Evolutionary conservation across 2,113 vertebrate species (phyloP).

Genomic region (Lanius collurio): DNA sequence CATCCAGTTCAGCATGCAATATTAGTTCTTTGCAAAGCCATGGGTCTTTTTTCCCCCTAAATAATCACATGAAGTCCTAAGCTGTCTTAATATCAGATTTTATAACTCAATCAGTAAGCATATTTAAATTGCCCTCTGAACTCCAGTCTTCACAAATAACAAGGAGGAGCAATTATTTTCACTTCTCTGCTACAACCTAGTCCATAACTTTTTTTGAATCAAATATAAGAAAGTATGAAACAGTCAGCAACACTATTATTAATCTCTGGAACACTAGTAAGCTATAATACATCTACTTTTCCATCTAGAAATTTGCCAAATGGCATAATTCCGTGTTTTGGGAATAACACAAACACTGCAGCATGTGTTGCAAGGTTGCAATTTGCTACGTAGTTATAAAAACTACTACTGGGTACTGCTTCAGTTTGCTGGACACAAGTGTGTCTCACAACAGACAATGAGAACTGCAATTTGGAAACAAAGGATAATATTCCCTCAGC

Average conservation of each 20-base stretch:
- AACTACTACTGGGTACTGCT: neutral
- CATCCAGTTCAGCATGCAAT: slow-evolving; percentile 1
- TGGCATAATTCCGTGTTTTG: neutral
- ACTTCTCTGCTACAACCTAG: neutral
- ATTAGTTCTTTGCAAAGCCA: slow-evolving; percentile 31
- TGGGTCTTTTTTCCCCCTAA: neutral
- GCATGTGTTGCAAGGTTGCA: neutral
- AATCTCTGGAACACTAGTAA: neutral
- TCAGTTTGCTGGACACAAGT: neutral
- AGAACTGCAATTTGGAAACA: slow-evolving; percentile 50
- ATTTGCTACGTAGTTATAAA: neutral
- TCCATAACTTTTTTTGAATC: slow-evolving; percentile 35
- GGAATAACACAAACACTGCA: slow-evolving; percentile 10
- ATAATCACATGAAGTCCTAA: neutral
- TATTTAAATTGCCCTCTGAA: slow-evolving; percentile 8
- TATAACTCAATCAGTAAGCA: neutral
- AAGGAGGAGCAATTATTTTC: slow-evolving; percentile 15
- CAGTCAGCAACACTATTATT: neutral
- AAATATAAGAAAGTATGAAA: slow-evolving; percentile 24
- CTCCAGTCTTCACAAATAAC: neutral
- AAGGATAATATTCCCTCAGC: slow-evolving; percentile 30
- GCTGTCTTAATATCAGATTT: neutral
- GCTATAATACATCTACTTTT: neutral
- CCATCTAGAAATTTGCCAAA: neutral
- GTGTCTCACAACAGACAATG: neutral